Evolutionary conservation across 2,888 invertebrate genomes (phyloP), one percentile per base, ranked within the genome.

Genomic region (Dryobota labecula): DNA sequence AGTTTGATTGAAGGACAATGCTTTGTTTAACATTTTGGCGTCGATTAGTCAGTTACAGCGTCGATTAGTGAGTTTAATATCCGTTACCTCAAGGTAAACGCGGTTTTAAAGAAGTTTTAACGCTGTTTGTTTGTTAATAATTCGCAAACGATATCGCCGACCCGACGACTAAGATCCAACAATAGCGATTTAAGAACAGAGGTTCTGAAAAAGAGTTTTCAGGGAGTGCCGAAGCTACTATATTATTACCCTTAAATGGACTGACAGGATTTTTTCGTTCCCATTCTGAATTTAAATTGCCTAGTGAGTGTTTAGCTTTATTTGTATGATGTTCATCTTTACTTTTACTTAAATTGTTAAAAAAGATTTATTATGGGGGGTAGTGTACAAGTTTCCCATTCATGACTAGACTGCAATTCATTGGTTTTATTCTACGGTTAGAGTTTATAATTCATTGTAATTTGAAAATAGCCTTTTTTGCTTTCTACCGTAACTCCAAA

Each of bases 71-170:
- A 47, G 56, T 76, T 75, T 70, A 65, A 74, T 71, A 72, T 77
- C 70, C 65, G 65, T 45, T 62, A 78, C 36, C 38, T 76, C 43
- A 60, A 78, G 68, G 71, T 43, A 70, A 78, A 73, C 58, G 70
- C 41, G 33, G 70, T 56, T 66, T 70, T 76, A 53, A 63, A 64
- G 49, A 71, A 53, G 61, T 64, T 78, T 84, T 82, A 73, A 72
- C 68, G 70, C 73, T 76, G 69, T 82, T 89, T 82, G 74, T 84
- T 76, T 75, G 69, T 80, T 86, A 82, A 84, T 87, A 86, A 85
- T 79, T 84, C 73, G 67, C 70, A 62, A 82, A 81, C 77, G 81
- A 84, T 75, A 66, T 75, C 67, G 74, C 53, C 58, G 76, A 76
- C 66, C 68, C 49, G 56, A 57, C 70, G 72, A 78, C 73, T 76